These are phyloP conservation scores for Notothenia rossii DNA, from an alignment of 2,113 vertebrate genomes.

Conservation along the genomic window DNA sequence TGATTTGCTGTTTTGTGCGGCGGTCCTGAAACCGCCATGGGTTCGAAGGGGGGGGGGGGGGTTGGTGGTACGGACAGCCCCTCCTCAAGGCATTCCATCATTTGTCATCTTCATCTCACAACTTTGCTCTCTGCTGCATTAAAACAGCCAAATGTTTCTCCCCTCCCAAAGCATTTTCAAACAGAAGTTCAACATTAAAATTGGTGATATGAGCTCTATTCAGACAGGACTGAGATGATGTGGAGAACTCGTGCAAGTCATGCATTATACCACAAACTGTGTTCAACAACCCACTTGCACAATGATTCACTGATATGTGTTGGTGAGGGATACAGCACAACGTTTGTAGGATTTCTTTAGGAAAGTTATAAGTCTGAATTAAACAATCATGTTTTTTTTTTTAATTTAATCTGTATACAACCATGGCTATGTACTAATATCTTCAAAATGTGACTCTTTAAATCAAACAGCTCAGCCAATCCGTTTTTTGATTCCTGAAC, in stretches of 20 bases:
- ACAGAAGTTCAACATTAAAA: slow-evolving; percentile 31
- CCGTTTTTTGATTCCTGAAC: background rate
- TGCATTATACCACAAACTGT: background rate
- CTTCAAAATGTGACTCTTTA: no score
- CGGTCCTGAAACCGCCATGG: slow-evolving; percentile 46
- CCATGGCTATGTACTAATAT: no score
- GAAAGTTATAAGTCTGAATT: background rate
- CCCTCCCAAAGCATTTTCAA: slow-evolving; percentile 5
- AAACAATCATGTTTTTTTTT: background rate
- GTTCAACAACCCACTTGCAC: background rate
- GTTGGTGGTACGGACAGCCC: slow-evolving; percentile 58
- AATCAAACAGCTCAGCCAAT: no score
- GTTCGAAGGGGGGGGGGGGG: slow-evolving; percentile 12
- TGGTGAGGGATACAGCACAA: background rate
- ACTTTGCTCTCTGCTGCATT: slow-evolving; percentile 23
- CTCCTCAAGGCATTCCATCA: slow-evolving; percentile 71
- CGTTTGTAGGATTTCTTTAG: background rate
- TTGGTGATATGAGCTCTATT: slow-evolving; percentile 12
- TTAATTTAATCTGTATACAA: no score
- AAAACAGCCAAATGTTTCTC: background rate
- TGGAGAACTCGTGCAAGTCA: background rate
- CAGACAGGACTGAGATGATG: background rate
- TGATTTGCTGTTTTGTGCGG: slow-evolving; percentile 68
- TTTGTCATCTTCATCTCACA: slow-evolving; percentile 54
- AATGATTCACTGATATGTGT: background rate